Evolutionary conservation across 1,140 invertebrate genomes (phyloP).

Genomic region (Manduca sexta): DNA sequence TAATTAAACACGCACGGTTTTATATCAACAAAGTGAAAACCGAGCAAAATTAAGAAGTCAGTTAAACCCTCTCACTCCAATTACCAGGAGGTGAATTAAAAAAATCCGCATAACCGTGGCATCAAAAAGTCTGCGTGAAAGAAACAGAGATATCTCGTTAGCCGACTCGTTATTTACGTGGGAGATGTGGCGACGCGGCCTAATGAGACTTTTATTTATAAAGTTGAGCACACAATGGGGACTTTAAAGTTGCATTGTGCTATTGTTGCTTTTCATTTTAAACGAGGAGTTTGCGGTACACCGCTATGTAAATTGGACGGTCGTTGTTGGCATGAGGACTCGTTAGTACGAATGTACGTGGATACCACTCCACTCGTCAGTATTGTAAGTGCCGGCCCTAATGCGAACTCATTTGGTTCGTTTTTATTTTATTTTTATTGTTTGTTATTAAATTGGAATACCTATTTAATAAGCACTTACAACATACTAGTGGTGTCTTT

Average conservation of each 20-base stretch:
- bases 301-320: slow-evolving; percentile 62
- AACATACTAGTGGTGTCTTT: too few species aligned
- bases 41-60: too few species aligned
- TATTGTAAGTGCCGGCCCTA: too few species aligned
- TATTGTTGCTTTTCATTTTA: slow-evolving; percentile 65
- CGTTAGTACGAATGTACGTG: slow-evolving; percentile 32
- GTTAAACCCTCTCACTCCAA: not conserved
- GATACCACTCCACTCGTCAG: not conserved
- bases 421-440: too few species aligned
- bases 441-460: too few species aligned
- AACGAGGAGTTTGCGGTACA: slow-evolving; percentile 54
- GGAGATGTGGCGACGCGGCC: slow-evolving; percentile 44
- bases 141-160: slow-evolving; percentile 45
- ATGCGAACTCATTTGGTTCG: too few species aligned
- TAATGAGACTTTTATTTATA: slow-evolving; percentile 71
- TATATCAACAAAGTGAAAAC: too few species aligned
- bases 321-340: slow-evolving; percentile 44
- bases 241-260: slow-evolving; percentile 63
- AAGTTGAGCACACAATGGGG: slow-evolving; percentile 54
- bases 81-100: slow-evolving; percentile 8
- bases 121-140: slow-evolving; percentile 18
- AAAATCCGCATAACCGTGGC: slow-evolving; percentile 1
- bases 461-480: too few species aligned
- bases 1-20: too few species aligned
- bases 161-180: slow-evolving; percentile 48